Evolutionary conservation across 1,140 invertebrate species (phyloP).

Genomic region (Lordiphosa stackelbergi): DNA sequence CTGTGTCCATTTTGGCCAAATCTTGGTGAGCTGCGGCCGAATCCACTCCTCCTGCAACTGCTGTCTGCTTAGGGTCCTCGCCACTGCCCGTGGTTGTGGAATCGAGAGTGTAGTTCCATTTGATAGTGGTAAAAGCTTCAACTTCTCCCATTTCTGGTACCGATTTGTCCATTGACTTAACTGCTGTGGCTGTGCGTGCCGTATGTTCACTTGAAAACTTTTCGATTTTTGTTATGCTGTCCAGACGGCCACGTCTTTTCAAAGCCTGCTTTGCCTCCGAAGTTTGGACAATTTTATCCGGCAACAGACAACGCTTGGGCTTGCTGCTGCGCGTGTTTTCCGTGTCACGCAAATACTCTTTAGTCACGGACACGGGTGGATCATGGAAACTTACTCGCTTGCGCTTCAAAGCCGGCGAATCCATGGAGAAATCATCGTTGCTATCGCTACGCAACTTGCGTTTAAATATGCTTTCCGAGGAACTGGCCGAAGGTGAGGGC

Average conservation of each 20-base stretch:
- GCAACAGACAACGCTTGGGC: slow-evolving; percentile 58
- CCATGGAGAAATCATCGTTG: slow-evolving; percentile 78
- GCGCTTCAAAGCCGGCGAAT: slow-evolving; percentile 82
- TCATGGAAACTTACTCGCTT: slow-evolving; percentile 89
- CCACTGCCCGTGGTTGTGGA: slow-evolving; percentile 4
- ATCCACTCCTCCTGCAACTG: no score
- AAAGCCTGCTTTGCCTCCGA: slow-evolving; percentile 49
- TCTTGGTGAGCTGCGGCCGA: slow-evolving; percentile 6
- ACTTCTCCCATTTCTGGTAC: slow-evolving; percentile 32
- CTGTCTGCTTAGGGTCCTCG: slow-evolving; percentile 1
- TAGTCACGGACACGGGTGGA: slow-evolving; percentile 80
- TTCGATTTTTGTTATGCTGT: slow-evolving; percentile 72
- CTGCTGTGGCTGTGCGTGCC: slow-evolving; percentile 42
- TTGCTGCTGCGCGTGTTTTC: slow-evolving; percentile 64
- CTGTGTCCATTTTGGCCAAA: slow-evolving; percentile 37
- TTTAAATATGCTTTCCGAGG: slow-evolving; percentile 84
- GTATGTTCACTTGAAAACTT: slow-evolving; percentile 61
- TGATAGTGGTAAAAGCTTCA: slow-evolving; percentile 47
- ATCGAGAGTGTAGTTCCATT: slow-evolving; percentile 56
- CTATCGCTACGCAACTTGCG: slow-evolving; percentile 79
- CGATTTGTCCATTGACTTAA: slow-evolving; percentile 51
- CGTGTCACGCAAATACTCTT: slow-evolving; percentile 64
- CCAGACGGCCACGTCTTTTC: slow-evolving; percentile 61
- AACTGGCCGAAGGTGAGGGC: slow-evolving; percentile 82
- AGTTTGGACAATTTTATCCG: slow-evolving; percentile 46